phyloP scores from a whole-genome alignment of 2,797 vertebrate genomes.

The Sitta carolinensis region DNA sequence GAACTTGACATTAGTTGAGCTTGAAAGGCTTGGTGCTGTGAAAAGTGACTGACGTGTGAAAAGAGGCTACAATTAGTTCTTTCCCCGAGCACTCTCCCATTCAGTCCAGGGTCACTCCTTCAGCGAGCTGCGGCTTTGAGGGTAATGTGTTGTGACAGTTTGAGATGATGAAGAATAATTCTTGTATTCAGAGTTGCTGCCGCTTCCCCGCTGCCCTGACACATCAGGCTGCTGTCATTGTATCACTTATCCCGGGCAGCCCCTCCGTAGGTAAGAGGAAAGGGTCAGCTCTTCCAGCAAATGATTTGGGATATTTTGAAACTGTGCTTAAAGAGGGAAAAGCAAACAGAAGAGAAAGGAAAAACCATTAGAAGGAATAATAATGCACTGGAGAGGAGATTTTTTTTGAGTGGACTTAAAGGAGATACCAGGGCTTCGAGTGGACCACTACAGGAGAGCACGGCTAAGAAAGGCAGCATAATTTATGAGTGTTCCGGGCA shows the following conservation, averaged over 20 bases:
- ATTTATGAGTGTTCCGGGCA: conserved; percentile 76
- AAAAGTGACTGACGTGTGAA: conserved; percentile 81
- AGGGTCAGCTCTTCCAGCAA: conserved; percentile 74
- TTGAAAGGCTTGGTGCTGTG: conserved; percentile 78
- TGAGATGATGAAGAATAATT: conserved; percentile 89
- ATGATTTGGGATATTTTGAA: conserved; percentile 79
- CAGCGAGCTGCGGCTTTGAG: conserved; percentile 81
- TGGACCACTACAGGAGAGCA: conserved; percentile 51
- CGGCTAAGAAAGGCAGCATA: conserved; percentile 56
- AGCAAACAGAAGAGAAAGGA: conserved; percentile 69
- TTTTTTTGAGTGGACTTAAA: conserved; percentile 64
- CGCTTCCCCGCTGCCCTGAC: conserved; percentile 73
- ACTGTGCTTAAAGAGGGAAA: conserved; percentile 80
- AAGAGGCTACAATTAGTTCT: conserved; percentile 85
- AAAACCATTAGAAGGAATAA: conserved; percentile 71
- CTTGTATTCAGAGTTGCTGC: conserved; percentile 81
- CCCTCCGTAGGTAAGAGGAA: conserved; percentile 72
- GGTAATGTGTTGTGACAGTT: conserved; percentile 86
- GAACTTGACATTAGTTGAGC: conserved; percentile 78
- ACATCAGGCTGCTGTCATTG: conserved; percentile 87
- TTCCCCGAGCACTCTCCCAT: conserved; percentile 78
- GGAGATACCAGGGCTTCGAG: conserved; percentile 61
- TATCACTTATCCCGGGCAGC: conserved; percentile 81
- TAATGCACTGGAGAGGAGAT: conserved; percentile 67
- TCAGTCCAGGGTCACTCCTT: conserved; percentile 79